Base-by-base conservation (phyloP, 1,140 invertebrate genomes). In the Brachionus plicatilis region DNA sequence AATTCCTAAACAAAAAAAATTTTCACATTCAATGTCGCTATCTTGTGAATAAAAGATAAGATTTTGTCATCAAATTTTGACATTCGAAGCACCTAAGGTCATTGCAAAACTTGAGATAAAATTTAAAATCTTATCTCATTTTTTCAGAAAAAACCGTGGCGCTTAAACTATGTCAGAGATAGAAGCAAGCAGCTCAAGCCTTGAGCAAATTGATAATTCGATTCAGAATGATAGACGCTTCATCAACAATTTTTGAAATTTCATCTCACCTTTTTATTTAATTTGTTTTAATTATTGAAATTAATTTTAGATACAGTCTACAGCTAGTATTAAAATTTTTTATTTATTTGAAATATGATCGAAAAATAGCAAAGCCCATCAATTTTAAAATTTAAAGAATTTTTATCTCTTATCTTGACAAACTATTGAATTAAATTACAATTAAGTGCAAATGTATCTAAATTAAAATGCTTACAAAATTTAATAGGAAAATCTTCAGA, bases 391-490 rank as follows among this genome's bases (percentile, higher is more conserved):
- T 17, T 72, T 45, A 45, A 12, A 43, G 8, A 72, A 3, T 43
- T 72, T 68, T 72, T 43, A 20, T 29, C 27, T 37, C 17, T 29
- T 72, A 41, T 20, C n/a, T 45, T 72, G 37, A 72, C 68, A 43
- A 72, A 43, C 37, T 43, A 43, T 43, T 72, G 24, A 72, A 72
- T 72, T 72, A 72, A 72, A 72, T 72, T 24, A 72, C 68, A 72
- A 72, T 72, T 72, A 72, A 20, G 68, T 72, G 11, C 1, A 72
- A 72, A 43, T 72, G 33, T 72, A 41, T 43, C 14, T 41, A 72
- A 72, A 41, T 41, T 41, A 17, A 43, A 72, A 20, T 20, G 41
- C 33, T 47, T 43, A 72, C 14, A 43, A 72, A 43, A 41, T 41
- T 72, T 72, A 43, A 72, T 72, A 17, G 47, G 37, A 72, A 72